Base-by-base conservation (phyloP, 1,140 invertebrate species). In the Vollenhovia emeryi region DNA sequence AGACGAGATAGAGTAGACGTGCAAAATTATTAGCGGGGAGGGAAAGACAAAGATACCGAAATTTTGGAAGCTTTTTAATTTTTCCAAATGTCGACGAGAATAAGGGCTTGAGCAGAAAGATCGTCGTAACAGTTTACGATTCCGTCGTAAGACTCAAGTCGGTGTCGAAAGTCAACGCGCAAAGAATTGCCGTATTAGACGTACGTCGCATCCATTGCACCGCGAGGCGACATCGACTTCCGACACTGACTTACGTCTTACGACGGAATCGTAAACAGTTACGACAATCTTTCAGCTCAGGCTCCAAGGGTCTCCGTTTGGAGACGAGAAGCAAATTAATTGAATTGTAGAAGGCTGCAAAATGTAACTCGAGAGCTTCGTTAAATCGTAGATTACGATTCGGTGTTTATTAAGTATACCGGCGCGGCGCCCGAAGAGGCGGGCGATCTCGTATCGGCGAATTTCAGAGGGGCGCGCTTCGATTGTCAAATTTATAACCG, bases 401-500 rank as follows among this genome's bases (percentile, higher is more conserved):
- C 15, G n/a, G 13, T n/a, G 30, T 33, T 60, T 9, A 9, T 13
- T n/a, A 52, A 24, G 1, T 13, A n/a, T 30, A 68, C 0, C n/a
- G n/a, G n/a, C n/a, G n/a, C 11, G 9, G 43, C 5, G 9, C 3
- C 8, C 2, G 21, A 62, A 15, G 27, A 5, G 36, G 13, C 4
- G n/a, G 36, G 33, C 11, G 24, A 36, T 80, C 27, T 18, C 11
- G n/a, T n/a, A 43, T 13, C 13, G 18, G 21, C 36, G 9, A 69
- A 80, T 80, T 71, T 80, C 64, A 71, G 18, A 30, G 43, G 36
- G 18, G 33, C n/a, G 50, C n/a, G 45, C 40, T 82, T 59, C 40
- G 40, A 82, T 73, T 73, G 50, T 43, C 52, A 73, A 82, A 82
- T 82, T 82, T 82, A 82, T 73, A 82, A 59, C 40, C 52, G n/a